Conservation (phyloP, 2,888 invertebrate genomes). For the Ichneumoninae sp. region DNA sequence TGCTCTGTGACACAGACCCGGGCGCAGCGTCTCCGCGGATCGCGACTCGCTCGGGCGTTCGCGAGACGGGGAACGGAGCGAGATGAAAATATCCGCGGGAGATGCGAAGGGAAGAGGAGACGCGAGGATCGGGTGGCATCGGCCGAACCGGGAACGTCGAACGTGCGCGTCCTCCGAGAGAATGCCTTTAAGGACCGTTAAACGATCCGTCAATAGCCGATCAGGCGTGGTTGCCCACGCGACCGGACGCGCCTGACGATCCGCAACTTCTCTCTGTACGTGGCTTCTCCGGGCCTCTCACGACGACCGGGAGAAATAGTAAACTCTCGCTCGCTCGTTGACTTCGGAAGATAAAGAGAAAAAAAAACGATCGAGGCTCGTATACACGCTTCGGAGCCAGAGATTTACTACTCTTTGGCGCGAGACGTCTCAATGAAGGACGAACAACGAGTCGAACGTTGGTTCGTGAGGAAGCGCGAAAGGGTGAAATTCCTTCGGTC, state of each 20-base stretch:
- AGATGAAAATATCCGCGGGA: constrained; percentile 7
- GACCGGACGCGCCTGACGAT: constrained; percentile 55
- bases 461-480: neutral
- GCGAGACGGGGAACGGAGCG: constrained; percentile 14
- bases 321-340: constrained; percentile 21
- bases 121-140: constrained; percentile 36
- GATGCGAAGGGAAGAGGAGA: neutral
- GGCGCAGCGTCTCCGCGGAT: constrained; percentile 12
- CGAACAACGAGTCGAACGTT: constrained; percentile 16
- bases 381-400: neutral
- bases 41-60: constrained; percentile 23
- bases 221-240: constrained; percentile 66
- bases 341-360: neutral
- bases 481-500: constrained; percentile 27
- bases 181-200: constrained; percentile 69
- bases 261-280: constrained; percentile 47
- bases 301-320: neutral
- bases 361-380: neutral
- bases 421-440: constrained; percentile 32
- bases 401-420: constrained; percentile 6
- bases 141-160: constrained; percentile 60
- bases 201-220: constrained; percentile 72
- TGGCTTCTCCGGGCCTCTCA: constrained; percentile 10
- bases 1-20: constrained; percentile 52
- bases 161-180: constrained; percentile 58